Base-by-base conservation (phyloP, 2,113 vertebrate species). In the Loxodonta africana region DNA sequence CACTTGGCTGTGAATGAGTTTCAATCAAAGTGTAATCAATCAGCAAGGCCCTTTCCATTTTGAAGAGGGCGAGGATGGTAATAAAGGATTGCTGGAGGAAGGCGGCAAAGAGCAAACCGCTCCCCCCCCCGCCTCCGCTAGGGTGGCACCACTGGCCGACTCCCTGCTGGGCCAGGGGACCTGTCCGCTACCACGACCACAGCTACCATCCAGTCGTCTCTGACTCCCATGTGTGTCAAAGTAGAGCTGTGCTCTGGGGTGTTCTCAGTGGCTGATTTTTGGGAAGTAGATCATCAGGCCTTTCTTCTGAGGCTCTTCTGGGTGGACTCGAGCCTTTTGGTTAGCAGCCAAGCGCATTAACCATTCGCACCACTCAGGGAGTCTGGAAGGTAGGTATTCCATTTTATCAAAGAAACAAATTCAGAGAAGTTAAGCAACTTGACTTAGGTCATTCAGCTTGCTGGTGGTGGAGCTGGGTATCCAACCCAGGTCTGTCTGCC, bases 21-120 rank as follows among this genome's bases (percentile, higher is more conserved):
- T 23, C 41, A 1, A 0, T 7, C 28, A 63, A 41, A 67, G 65
- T 25, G 7, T 1, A 17, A 26, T 21, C 91, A 0, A 15, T 57
- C 12, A 14, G 53, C 3, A 0, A 41, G 74, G 18, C 26, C 17
- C 37, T 23, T 67, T 33, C 63, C 25, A 0, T 0, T 0, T 0
- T 0, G 57, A 23, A 17, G 37, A 60, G 88, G 71, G 20, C 2
- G 21, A 65, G 6, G 20, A 21, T 5, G 46, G 8, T 21, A 37
- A 2, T 1, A 10, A 7, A 18, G 37, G 65, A 1, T 0, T 4
- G 33, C 28, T 6, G 5, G 48, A 53, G 88, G 53, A 46, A 57
- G 78, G 74, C 0, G 0, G 14, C 48, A 4, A 21, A 2, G 9
- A 33, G 76, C 20, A 6, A 18, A 12, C 2, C 0, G 25, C 53